Evolutionary conservation across 2,113 vertebrate species (phyloP), one percentile per base, ranked within the genome.

Genomic region (Hippocampus comes): DNA sequence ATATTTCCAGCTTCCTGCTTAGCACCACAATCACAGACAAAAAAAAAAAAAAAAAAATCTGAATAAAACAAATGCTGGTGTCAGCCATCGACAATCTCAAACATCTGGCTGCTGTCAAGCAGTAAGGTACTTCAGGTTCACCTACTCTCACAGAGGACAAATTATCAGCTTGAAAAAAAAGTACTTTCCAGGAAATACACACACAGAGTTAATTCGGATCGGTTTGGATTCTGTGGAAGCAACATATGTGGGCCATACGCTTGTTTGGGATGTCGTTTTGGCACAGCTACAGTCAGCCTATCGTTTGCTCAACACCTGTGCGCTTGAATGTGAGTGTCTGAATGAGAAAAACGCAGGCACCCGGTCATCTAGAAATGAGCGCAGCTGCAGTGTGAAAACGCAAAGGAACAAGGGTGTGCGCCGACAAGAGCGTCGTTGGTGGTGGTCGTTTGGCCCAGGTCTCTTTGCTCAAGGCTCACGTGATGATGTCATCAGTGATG

Each of bases 231-330:
- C 11, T 65, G 12, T 8, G 42, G 41, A 25, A 48, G 64, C 80
- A 75, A 56, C 89, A 88, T 74, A 82, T 90, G 88, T 82, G 81
- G 83, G 70, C 81, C 84, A 71, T 78, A 55, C 74, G 68, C 43
- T 65, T 43, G 57, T 66, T 42, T 51, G 74, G 79, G 84, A 80
- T 77, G 60, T 78, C 65, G 65, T 84, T 72, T 75, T 89, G 86
- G 87, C 83, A 85, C 71, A 7, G 66, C 73, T 83, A 81, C 83
- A 87, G 74, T 89, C 86, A 18, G 73, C 70, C 65, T 42, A 73
- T 75, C 11, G 14, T n/a, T 66, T 53, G 63, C 42, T 7, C 48
- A 10, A 74, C 82, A 89, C 80, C 85, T 85, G 86, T 71, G 76
- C 4, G 61, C 80, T 78, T 55, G 43, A 69, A 66, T 59, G 70